Evolutionary conservation across 2,888 invertebrate genomes (phyloP), one percentile per base, ranked within the genome.

Genomic region (Bellardia bayeri): DNA sequence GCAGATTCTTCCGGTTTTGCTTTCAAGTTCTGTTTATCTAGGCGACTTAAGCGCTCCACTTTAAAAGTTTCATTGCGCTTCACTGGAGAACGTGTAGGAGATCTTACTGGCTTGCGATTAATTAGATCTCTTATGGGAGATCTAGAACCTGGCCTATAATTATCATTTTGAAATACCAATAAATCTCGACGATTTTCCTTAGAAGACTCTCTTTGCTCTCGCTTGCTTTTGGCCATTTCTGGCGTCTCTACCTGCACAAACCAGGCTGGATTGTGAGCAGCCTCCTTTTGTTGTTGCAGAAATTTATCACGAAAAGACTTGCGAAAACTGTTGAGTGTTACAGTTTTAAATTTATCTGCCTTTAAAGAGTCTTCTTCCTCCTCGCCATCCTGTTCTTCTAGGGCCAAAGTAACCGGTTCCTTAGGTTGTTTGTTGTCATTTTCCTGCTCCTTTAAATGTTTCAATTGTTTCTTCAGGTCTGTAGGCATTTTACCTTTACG

Each of bases 191-290:
- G 91, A 81, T 91, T 90, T 86, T 92, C 91, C 64, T 91, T 91
- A 16, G 89, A 89, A 66, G 51, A 14, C 49, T 81, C 14, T 75
- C 80, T 8, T 45, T 82, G 3, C 6, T 37, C 2, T 79, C 49
- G 40, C n/a, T 66, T 33, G 1, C 56, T 23, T 40, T 71, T 33
- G 0, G 49, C 37, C 0, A 9, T 9, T n/a, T 82, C 82, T 0
- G 90, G 89, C 45, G 90, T 84, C 3, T 93, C 93, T 8, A 93
- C 94, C 86, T 92, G 92, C 6, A 93, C 93, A 85, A 93, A 93
- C 93, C 93, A 93, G 76, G 94, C 89, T 42, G 94, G 94, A 90
- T 93, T 93, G 68, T 93, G 90, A 0, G 92, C 91, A 5, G 91
- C 90, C 23, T 93, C 91, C 16, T 92, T 92, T 51, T 92, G 91